These are phyloP conservation scores for Hydrocynus forskahlii DNA, from an alignment of 2,797 vertebrate genomes.

Conservation along the genomic window DNA sequence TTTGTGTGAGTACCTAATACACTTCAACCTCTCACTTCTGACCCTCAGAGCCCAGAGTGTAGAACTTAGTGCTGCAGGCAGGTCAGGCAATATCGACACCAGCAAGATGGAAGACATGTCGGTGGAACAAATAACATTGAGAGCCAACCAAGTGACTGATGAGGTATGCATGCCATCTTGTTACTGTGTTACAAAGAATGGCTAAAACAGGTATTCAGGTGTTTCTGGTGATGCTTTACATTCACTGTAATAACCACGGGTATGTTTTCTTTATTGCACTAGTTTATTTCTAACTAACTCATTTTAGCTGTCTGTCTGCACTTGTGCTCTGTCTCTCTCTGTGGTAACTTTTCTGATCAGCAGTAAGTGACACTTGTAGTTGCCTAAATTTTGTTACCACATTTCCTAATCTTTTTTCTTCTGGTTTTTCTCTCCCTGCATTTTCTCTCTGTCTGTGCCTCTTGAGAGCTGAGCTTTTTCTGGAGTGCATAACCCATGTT, in stretches of 20 bases:
- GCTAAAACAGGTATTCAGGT: neutral
- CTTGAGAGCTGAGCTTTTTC: constrained; percentile 52
- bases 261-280: neutral
- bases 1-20: neutral
- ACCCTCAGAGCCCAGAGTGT: constrained; percentile 73
- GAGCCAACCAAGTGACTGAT: constrained; percentile 92
- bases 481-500: constrained; percentile 47
- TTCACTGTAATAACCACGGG: no score
- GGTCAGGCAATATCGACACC: constrained; percentile 66
- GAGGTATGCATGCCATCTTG: constrained; percentile 80
- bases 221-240: neutral
- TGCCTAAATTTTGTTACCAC: neutral
- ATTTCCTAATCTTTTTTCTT: constrained; percentile 29
- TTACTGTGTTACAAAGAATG: neutral
- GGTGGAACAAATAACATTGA: constrained; percentile 86
- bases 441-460: constrained; percentile 45
- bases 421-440: constrained; percentile 29
- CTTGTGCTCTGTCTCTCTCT: no score
- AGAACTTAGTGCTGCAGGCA: constrained; percentile 70
- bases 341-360: neutral
- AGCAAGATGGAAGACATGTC: constrained; percentile 88
- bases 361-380: neutral
- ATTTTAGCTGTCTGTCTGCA: neutral
- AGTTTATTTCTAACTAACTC: neutral
- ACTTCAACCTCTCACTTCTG: constrained; percentile 14